Base-by-base conservation (phyloP, 2,797 vertebrate genomes). In the Enteromius paludinosus region DNA sequence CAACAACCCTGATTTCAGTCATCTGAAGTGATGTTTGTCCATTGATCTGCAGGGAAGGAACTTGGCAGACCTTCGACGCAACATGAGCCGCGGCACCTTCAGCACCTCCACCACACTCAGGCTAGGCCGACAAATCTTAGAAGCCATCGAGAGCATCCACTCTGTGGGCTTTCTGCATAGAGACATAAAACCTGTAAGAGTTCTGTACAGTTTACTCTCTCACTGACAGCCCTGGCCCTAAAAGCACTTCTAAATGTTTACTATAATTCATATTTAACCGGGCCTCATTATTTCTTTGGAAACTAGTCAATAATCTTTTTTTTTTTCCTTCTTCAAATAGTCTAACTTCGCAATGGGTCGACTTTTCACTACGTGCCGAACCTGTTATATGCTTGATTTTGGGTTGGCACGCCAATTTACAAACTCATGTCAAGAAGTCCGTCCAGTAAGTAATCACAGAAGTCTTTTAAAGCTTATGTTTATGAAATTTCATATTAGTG, bases 371-470 rank as follows among this genome's bases (percentile, higher is more conserved):
- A 98, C 97, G 20, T 98, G 97, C 92, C 96, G 97, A 89, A 99
- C 97, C 90, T 99, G 98, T 94, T 99, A 95, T 76, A 99, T 99
- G 97, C 96, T 99, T 81, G 97, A 99, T 91, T 99, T 99, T 85
- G 97, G 98, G 89, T 95, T 99, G 93, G 97, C 97, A 45, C 95
- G 98, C 52, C 97, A 98, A 81, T 98, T 99, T 91, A 98, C 97
- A 89, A 98, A 97, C 93, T 98, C 97, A 43, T 96, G 94, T 93
- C 97, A 97, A 87, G 97, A 99, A 93, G 97, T 98, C 90, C 96
- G 97, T 87, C 94, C 94, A 59, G 94, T 95, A 89, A 94, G 94
- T 88, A 20, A 90, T 45, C 45, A 35, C 23, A 43, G 23, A 65
- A 35, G 7, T 79, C 3, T 59, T 70, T 79, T 80, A 23, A 70